phyloP scores from a whole-genome alignment of 2,888 invertebrate species.

The Caenorhabditis uteleia region DNA sequence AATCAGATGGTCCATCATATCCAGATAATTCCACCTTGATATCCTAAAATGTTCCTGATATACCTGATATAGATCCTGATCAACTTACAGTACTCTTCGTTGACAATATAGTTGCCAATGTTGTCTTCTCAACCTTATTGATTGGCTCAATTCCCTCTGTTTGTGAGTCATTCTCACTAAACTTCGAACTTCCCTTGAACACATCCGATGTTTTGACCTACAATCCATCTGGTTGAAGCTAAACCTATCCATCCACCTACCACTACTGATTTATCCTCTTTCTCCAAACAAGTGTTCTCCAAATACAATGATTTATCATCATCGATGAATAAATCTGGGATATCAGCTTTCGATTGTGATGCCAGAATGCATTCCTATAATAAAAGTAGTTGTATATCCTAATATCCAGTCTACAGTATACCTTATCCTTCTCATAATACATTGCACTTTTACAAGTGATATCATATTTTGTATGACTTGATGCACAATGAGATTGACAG shows the following conservation, averaged over 20 bases:
- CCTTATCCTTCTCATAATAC: constrained; percentile 59
- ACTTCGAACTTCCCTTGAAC: constrained; percentile 34
- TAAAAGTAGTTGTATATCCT: not conserved
- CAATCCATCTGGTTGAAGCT: not conserved
- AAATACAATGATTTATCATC: constrained; percentile 56
- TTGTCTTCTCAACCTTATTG: constrained; percentile 17
- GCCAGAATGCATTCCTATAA: constrained; percentile 58
- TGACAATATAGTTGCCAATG: constrained; percentile 13
- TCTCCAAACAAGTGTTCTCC: constrained; percentile 47
- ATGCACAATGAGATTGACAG: constrained; percentile 48
- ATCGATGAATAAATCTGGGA: constrained; percentile 56
- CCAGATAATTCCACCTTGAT: constrained; percentile 42
- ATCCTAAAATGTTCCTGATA: constrained; percentile 7
- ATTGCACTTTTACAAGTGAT: constrained; percentile 55
- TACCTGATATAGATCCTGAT: not conserved
- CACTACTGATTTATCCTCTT: constrained; percentile 28
- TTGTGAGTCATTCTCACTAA: too few species aligned
- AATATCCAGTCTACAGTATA: not conserved
- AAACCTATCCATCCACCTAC: too few species aligned
- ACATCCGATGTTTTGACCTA: constrained; percentile 27
- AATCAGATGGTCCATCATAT: constrained; percentile 46
- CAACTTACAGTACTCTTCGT: not conserved
- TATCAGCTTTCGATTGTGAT: constrained; percentile 49
- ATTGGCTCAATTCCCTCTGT: not conserved
- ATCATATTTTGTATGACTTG: constrained; percentile 40